Conservation (phyloP, 2,797 vertebrate species). For the Tadarida brasiliensis region DNA sequence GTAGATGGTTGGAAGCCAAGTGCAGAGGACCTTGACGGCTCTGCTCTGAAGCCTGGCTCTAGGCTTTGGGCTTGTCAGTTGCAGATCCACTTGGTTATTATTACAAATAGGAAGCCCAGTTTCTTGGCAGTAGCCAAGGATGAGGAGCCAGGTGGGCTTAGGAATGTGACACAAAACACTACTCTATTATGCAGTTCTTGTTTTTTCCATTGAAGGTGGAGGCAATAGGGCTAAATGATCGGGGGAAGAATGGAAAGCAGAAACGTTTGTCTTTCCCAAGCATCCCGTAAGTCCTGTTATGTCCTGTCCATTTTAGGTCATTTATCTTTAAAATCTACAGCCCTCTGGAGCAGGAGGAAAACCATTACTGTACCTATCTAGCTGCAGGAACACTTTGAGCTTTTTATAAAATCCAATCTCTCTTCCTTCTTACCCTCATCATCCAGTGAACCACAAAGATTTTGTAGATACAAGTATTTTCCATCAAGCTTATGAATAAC, state of each 20-base stretch:
- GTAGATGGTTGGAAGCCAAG: not conserved
- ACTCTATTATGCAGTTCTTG: not conserved
- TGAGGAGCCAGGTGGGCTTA: slow-evolving; percentile 4
- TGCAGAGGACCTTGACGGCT: not conserved
- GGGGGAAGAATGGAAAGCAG: not conserved
- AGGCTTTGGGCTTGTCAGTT: not conserved
- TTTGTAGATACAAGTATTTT: slow-evolving; percentile 89
- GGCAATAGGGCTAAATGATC: slow-evolving; percentile 32
- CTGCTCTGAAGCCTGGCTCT: fast-evolving
- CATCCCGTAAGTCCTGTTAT: not conserved
- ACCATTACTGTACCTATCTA: slow-evolving; percentile 72
- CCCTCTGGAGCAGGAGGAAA: slow-evolving; percentile 68
- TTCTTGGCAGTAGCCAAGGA: not conserved
- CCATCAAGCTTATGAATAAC: slow-evolving; percentile 88
- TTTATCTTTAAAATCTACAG: slow-evolving; percentile 70
- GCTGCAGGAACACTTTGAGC: slow-evolving; percentile 74
- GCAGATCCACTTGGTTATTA: not conserved
- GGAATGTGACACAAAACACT: slow-evolving; percentile 15
- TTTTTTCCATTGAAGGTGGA: not conserved
- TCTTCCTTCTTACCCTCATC: slow-evolving; percentile 82
- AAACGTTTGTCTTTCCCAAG: not conserved
- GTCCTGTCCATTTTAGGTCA: slow-evolving; percentile 58
- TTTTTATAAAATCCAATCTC: slow-evolving; percentile 77
- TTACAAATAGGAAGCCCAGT: not conserved
- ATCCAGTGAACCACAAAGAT: slow-evolving; percentile 86